These are phyloP conservation scores for Phataginus tetradactyla DNA, from an alignment of 2,797 vertebrate species.

Conservation along the genomic window DNA sequence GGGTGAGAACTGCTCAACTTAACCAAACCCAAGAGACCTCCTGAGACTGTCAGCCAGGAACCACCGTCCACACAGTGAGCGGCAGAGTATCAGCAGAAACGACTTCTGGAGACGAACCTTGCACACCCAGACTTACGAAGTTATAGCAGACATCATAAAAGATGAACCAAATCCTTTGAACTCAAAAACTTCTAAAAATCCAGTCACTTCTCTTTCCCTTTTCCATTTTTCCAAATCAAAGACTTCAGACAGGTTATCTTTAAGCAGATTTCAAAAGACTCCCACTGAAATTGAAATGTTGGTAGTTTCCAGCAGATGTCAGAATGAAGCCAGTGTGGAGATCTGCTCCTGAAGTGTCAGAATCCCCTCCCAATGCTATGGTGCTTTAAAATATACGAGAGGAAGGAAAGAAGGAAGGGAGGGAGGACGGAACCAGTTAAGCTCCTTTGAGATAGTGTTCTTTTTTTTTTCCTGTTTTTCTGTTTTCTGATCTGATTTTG, in stretches of 20 bases:
- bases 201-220: conserved; percentile 61
- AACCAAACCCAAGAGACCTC: neutral
- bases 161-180: conserved; percentile 74
- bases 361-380: conserved; percentile 49
- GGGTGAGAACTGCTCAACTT: neutral
- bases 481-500: neutral
- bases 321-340: conserved; percentile 30
- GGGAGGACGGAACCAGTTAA: accelerated
- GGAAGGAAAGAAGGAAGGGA: neutral
- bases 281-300: conserved; percentile 73
- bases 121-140: conserved; percentile 48
- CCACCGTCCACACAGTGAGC: neutral
- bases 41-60: neutral
- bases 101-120: neutral
- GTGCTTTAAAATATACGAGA: conserved; percentile 30
- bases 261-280: conserved; percentile 70
- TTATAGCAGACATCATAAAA: conserved; percentile 60
- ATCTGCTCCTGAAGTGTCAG: conserved; percentile 10
- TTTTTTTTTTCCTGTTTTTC: neutral
- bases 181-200: conserved; percentile 66
- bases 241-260: conserved; percentile 69
- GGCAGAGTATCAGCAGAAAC: neutral
- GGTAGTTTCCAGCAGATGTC: conserved; percentile 56
- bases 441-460: neutral
- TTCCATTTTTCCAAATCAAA: conserved; percentile 75